phyloP scores from a whole-genome alignment of 2,113 vertebrate species.

The Nothoprocta perdicaria region DNA sequence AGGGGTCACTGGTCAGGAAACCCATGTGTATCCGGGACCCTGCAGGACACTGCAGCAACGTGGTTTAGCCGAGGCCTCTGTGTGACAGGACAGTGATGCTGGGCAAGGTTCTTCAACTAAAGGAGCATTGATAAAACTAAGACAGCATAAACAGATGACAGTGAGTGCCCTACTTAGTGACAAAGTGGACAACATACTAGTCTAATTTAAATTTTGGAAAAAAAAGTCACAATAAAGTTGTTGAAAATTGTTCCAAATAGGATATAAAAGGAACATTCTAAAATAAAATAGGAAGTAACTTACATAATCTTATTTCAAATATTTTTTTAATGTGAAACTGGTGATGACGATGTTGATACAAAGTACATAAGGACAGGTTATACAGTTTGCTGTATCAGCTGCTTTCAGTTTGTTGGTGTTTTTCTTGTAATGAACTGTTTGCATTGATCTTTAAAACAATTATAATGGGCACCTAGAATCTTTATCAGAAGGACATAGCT shows the following conservation, averaged over 20 bases:
- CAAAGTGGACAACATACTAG: not conserved
- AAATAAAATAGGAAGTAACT: conserved; percentile 2
- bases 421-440: not conserved
- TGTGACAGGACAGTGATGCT: not conserved
- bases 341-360: not conserved
- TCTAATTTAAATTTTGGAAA: not conserved
- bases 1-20: not conserved
- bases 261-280: not conserved
- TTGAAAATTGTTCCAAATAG: not conserved
- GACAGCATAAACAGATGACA: not conserved
- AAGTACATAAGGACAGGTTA: not conserved
- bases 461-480: not conserved
- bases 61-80: not conserved
- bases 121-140: not conserved
- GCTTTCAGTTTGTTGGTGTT: not conserved
- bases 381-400: not conserved
- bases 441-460: not conserved
- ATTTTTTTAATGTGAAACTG: not conserved
- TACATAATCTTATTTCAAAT: not conserved
- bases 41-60: not conserved
- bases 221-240: not conserved
- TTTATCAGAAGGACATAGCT: not conserved
- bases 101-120: not conserved
- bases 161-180: not conserved
- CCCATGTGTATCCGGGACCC: not conserved